Evolutionary conservation across 2,113 vertebrate species (phyloP).

Genomic region (Chloropsis hardwickii): DNA sequence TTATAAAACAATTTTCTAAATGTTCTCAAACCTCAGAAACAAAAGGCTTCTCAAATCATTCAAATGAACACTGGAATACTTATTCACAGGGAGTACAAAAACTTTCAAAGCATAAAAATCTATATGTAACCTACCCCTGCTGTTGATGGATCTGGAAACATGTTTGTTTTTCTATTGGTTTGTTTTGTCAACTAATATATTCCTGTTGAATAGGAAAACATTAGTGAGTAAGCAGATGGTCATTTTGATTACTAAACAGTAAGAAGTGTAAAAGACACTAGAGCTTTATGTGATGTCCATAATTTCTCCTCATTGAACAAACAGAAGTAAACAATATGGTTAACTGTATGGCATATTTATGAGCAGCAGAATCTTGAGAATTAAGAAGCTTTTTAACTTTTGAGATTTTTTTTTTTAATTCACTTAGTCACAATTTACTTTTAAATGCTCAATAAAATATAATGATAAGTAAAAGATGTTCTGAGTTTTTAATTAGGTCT

Average conservation of each 20-base stretch:
- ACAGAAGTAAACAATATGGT: not conserved
- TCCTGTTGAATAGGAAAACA: not conserved
- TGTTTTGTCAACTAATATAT: not conserved
- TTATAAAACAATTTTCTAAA: not conserved
- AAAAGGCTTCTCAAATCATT: not conserved
- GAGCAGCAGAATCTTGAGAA: not conserved
- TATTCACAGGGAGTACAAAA: not conserved
- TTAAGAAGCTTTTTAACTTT: not conserved
- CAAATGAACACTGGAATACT: not conserved
- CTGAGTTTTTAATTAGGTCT: constrained; percentile 4
- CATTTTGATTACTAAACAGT: not conserved
- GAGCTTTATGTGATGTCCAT: not conserved
- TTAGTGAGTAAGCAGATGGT: not conserved
- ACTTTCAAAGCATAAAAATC: not conserved
- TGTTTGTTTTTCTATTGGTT: not conserved
- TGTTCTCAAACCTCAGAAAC: not conserved
- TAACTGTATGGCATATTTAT: not conserved
- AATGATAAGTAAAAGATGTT: not conserved
- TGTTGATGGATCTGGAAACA: not conserved
- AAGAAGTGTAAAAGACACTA: not conserved
- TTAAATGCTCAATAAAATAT: not conserved
- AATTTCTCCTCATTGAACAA: not conserved
- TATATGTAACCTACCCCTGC: not conserved
- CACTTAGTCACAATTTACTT: not conserved
- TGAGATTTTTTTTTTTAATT: not conserved